These are phyloP conservation scores for Marcusenius ussheri DNA, from an alignment of 2,113 vertebrate species.

Conservation along the genomic window DNA sequence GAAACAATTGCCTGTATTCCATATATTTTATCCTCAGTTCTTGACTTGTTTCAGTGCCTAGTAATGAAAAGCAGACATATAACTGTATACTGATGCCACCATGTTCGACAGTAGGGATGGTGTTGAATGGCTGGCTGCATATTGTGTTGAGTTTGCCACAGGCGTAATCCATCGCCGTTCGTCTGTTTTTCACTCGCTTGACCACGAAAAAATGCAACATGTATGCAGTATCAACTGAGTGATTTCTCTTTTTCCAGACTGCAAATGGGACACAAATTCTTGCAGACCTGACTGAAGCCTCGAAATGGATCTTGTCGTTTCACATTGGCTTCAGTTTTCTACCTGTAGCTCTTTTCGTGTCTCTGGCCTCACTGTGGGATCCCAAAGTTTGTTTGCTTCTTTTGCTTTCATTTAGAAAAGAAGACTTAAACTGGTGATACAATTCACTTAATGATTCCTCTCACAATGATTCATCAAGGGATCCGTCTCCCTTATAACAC, in stretches of 20 bases:
- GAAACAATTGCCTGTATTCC: background rate
- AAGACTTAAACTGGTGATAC: background rate
- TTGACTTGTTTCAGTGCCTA: background rate
- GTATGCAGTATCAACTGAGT: background rate
- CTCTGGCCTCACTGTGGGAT: background rate
- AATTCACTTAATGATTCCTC: background rate
- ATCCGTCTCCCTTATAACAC: background rate
- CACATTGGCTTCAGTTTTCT: background rate
- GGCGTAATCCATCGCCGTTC: background rate
- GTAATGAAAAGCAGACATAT: conserved; percentile 1
- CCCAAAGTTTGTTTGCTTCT: background rate
- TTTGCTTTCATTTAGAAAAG: background rate
- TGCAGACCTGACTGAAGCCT: background rate
- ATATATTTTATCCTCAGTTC: background rate
- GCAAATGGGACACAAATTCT: background rate
- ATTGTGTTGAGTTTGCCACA: background rate
- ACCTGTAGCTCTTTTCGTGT: background rate
- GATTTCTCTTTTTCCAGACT: background rate
- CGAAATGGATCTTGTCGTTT: background rate
- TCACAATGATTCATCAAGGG: background rate
- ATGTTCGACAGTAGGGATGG: background rate
- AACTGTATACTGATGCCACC: background rate
- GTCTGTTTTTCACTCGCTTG: background rate
- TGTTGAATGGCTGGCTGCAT: background rate
- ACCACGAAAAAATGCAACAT: background rate